Evolutionary conservation across 2,888 invertebrate genomes (phyloP).

Genomic region (Watsonalla binaria): DNA sequence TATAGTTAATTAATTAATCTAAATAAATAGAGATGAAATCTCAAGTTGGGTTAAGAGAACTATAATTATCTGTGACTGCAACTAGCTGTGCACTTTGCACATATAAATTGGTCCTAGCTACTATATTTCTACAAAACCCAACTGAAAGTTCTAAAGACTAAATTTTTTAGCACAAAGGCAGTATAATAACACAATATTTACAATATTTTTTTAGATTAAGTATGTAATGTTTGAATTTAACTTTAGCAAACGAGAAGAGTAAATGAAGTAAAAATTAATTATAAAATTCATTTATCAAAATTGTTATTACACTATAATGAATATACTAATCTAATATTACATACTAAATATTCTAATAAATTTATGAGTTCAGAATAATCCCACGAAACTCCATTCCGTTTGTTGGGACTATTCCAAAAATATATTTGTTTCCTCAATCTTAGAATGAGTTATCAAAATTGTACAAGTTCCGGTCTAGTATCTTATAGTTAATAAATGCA

Average conservation of each 20-base stretch:
- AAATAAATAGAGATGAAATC: constrained; percentile 73
- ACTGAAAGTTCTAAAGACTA: constrained; percentile 72
- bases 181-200: constrained; percentile 56
- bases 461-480: constrained; percentile 49
- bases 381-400: constrained; percentile 46
- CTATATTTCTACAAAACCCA: constrained; percentile 70
- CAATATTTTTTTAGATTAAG: constrained; percentile 33
- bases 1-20: constrained; percentile 53
- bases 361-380: constrained; percentile 63
- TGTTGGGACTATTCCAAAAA: constrained; percentile 69
- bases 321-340: neutral
- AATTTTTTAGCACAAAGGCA: constrained; percentile 41
- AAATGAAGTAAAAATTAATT: constrained; percentile 1
- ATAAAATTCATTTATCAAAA: neutral
- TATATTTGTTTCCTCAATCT: constrained; percentile 18
- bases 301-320: constrained; percentile 4
- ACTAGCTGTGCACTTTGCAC: constrained; percentile 10
- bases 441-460: constrained; percentile 42
- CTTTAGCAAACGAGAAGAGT: constrained; percentile 6
- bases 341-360: constrained; percentile 18
- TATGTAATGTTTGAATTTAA: constrained; percentile 6
- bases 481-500: constrained; percentile 55
- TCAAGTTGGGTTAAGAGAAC: constrained; percentile 77
- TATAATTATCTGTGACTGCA: constrained; percentile 13
- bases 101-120: constrained; percentile 18